Percentiles rank a stretch among this genome's conserved stretches.
phyloP scores from a whole-genome alignment of 2,888 invertebrate species.

The Diarsia dahlii region DNA sequence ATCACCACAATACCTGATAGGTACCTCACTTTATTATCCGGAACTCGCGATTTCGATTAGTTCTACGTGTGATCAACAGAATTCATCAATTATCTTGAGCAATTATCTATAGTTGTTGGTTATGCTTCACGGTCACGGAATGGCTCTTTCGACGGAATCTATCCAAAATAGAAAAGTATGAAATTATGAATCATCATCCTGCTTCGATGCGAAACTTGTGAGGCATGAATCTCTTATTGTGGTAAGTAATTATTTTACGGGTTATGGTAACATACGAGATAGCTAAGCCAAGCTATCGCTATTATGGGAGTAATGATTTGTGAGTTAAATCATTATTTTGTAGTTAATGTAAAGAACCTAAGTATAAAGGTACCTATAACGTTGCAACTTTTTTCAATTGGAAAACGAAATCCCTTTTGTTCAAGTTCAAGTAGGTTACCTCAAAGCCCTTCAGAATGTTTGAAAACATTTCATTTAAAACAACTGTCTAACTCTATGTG shows the following conservation, averaged over 20 bases:
- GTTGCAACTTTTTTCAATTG: no score
- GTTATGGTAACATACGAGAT: background rate
- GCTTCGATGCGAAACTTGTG: constrained; percentile 30
- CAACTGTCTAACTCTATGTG: constrained; percentile 18
- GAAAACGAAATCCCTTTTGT: background rate
- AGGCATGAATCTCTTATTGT: constrained; percentile 16
- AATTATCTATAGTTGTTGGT: constrained; percentile 79
- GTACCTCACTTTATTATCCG: constrained; percentile 78
- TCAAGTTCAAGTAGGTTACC: background rate
- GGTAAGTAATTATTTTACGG: constrained; percentile 12
- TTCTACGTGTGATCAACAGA: constrained; percentile 80
- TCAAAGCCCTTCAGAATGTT: background rate
- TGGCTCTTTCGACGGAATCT: constrained; percentile 61
- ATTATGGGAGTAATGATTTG: constrained; percentile 4
- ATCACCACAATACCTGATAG: constrained; percentile 71
- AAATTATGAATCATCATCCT: constrained; percentile 41
- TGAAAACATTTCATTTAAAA: background rate
- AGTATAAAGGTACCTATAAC: no score
- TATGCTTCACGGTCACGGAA: constrained; percentile 83
- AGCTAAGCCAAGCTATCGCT: background rate
- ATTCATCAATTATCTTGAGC: constrained; percentile 79
- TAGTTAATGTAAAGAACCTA: no score
- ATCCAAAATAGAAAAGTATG: constrained; percentile 45
- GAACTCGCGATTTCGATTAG: constrained; percentile 81
- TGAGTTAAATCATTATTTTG: constrained; percentile 8